A percentile compares a stretch with the other conserved stretches of the same genome.
phyloP scores from a whole-genome alignment of 2,113 vertebrate species.

The Arothron firmamentum region DNA sequence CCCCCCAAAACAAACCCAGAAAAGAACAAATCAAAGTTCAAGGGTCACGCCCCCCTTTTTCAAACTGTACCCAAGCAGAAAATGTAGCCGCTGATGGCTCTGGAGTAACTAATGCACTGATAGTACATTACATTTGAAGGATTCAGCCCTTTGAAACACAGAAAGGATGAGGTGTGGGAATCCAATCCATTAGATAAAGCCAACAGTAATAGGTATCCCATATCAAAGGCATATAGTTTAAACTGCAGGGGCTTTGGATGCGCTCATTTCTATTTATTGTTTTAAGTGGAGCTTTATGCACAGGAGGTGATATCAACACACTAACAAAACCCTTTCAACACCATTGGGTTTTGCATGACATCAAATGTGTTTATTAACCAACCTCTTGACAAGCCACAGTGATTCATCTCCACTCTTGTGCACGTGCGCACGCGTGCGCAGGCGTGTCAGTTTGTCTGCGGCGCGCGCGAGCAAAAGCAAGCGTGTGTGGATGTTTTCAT shows the following conservation, averaged over 20 bases:
- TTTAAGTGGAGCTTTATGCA: conserved; percentile 74
- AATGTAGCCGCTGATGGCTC: conserved; percentile 37
- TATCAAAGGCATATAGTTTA: conserved; percentile 73
- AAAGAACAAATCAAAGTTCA: conserved; percentile 31
- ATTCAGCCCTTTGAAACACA: conserved; percentile 62
- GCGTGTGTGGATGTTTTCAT: conserved; percentile 22
- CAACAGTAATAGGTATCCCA: conserved; percentile 70
- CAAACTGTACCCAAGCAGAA: conserved; percentile 43
- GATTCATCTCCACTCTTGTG: conserved; percentile 60
- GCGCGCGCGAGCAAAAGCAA: not conserved
- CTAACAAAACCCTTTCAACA: conserved; percentile 70
- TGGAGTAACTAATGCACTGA: conserved; percentile 59
- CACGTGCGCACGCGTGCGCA: conserved; percentile 13
- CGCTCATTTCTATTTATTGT: conserved; percentile 72
- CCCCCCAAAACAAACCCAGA: not conserved
- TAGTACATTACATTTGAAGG: conserved; percentile 66
- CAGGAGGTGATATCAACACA: conserved; percentile 69
- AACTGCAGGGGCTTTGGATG: conserved; percentile 68
- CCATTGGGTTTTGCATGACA: conserved; percentile 66
- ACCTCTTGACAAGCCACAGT: conserved; percentile 69
- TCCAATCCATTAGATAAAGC: conserved; percentile 74
- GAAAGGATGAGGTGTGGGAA: conserved; percentile 64
- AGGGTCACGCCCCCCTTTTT: conserved; percentile 31
- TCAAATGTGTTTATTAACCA: conserved; percentile 74
- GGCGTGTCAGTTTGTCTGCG: conserved; percentile 13